Evolutionary conservation across 1,140 invertebrate species (phyloP), one percentile per base, ranked within the genome.

Genomic region (Aphelinus certus): DNA sequence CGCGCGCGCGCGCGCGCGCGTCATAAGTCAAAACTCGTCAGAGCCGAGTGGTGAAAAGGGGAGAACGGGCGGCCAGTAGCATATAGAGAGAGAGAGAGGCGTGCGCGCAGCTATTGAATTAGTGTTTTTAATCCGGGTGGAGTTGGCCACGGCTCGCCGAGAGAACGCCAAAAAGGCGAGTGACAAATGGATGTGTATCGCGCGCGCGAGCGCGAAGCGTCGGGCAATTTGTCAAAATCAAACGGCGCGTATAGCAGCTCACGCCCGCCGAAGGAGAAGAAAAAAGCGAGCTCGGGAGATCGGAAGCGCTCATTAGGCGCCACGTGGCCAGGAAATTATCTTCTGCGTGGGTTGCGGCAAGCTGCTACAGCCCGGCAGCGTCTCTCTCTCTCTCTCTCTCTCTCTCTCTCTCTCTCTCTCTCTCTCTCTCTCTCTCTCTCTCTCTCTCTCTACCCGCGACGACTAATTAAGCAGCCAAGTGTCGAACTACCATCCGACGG

Each of bases 301-400:
- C 51, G 51, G 51, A 53, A 53, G 76, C 76, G 79, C 81, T 83
- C 83, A 81, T 83, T 83, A 82, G 81, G 79, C 82, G 82, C 81
- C 83, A 83, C 83, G 83, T 83, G 83, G 82, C 83, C 83, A 69
- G 71, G 78, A 83, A 84, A 84, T 84, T 84, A 84, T 83, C 82
- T 80, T 78, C 68, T 51, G 48, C 67, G 49, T 63, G 69, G 58
- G 69, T 46, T 43, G 57, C 76, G 73, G 80, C 76, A 76, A 72
- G 75, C 77, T 69, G 76, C 77, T 79, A 77, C 79, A 79, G 79
- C 79, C 82, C 82, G 82, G 58, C 58, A 43, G 26, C 26, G 26
- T 26, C 26, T 26, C 26, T 26, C 26, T 26, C 26, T 26, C 26
- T 26, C 26, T 26, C 26, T 26, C 26, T 26, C 26, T 26, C 26